Base-by-base conservation (phyloP, 2,113 vertebrate species). In the Pyrgilauda ruficollis region DNA sequence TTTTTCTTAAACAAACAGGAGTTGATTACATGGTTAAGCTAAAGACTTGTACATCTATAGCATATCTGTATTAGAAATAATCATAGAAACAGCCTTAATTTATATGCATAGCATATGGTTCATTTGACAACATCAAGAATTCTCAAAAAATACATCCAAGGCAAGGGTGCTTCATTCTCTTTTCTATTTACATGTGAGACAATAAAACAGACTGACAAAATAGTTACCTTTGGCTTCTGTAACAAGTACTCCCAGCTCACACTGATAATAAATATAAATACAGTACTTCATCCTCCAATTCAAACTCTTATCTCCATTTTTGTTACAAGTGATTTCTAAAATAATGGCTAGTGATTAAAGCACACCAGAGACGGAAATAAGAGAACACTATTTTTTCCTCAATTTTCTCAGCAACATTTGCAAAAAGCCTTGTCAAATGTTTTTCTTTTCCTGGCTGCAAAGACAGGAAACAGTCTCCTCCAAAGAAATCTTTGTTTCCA, bases 391-490 rank as follows among this genome's bases (percentile, higher is more conserved):
- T 53, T 87, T 95, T 92, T 87, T 39, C 44, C 75, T 89, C 7
- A 0, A 13, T 76, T 84, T 95, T 92, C 46, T 33, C 80, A 66
- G 69, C 74, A 87, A 55, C 13, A n/a, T 89, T 89, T 43, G 43
- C 61, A 89, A 83, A 77, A 93, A 70, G 15, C 59, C 47, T 67
- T 28, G 79, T 83, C 63, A 80, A 91, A 76, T 39, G 53, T 64
- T 83, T 85, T 76, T 50, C 55, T 77, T 84, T 52, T 70, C n/a
- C 79, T 35, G 27, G 47, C 47, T 74, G 74, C 70, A 80, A 70
- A 86, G 85, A 83, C 93, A 91, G 94, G 93, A 96, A 94, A 85
- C 39, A 27, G 63, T 19, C 68, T 93, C 41, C 68, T 91, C 46
- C 15, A 33, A 93, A 86, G 23, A 63, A 74, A 85, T 44, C 30